Evolutionary conservation across 2,113 vertebrate species (phyloP).

Genomic region (Pao palembangensis): DNA sequence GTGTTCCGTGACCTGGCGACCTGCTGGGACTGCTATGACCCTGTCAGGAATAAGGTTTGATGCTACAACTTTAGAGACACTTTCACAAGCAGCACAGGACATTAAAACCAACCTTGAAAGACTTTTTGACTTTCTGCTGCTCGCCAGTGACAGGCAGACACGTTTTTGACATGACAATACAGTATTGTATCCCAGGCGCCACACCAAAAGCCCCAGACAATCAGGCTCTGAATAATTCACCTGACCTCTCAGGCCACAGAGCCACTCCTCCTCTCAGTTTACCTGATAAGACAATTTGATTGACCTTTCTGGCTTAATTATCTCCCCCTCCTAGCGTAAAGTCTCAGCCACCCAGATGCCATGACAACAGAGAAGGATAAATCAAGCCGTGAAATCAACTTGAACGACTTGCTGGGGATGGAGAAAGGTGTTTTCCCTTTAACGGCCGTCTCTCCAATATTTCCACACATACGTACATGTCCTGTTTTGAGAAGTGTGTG

Average conservation of each 20-base stretch:
- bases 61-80: not conserved
- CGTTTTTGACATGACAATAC: constrained; percentile 42
- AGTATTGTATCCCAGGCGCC: constrained; percentile 5
- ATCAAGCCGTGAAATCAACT: not conserved
- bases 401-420: not conserved
- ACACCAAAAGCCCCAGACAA: constrained; percentile 55
- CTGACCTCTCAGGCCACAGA: constrained; percentile 52
- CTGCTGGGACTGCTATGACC: no score
- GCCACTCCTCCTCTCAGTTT: constrained; percentile 64
- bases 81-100: no score
- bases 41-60: no score
- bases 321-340: not conserved
- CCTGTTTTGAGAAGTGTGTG: no score
- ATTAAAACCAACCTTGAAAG: not conserved
- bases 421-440: no score
- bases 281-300: constrained; percentile 66
- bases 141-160: not conserved
- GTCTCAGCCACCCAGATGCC: not conserved
- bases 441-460: no score
- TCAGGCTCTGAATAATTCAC: constrained; percentile 72
- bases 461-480: no score
- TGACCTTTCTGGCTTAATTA: constrained; percentile 46
- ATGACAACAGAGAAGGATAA: not conserved
- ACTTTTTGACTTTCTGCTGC: not conserved
- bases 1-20: no score